Evolutionary conservation across 2,888 invertebrate species (phyloP).

Genomic region (Drosophila subquinaria): DNA sequence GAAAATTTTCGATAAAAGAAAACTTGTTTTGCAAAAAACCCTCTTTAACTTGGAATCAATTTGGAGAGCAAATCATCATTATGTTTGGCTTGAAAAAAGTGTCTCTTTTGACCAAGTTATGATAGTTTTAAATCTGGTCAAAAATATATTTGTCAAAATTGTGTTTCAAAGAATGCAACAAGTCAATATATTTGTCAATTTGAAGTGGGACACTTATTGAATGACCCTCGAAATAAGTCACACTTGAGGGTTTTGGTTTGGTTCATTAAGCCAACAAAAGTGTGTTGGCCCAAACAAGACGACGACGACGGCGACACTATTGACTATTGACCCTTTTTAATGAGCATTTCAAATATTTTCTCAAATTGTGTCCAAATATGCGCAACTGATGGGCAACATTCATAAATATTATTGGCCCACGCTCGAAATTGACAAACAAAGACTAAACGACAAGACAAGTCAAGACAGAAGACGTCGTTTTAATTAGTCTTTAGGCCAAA

Average conservation of each 20-base stretch:
- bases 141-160: slow-evolving; percentile 2
- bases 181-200: slow-evolving; percentile 8
- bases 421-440: slow-evolving; percentile 33
- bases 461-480: slow-evolving; percentile 24
- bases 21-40: background rate
- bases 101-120: background rate
- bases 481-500: slow-evolving; percentile 43
- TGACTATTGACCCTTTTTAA: slow-evolving; percentile 61
- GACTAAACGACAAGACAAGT: slow-evolving; percentile 26
- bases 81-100: background rate
- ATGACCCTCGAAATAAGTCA: slow-evolving; percentile 27
- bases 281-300: background rate
- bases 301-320: too few relatives aligned
- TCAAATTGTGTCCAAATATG: slow-evolving; percentile 56
- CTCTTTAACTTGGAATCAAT: background rate
- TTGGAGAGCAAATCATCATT: background rate
- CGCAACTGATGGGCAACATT: slow-evolving; percentile 16
- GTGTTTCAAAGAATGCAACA: background rate
- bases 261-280: slow-evolving; percentile 18
- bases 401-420: slow-evolving; percentile 59
- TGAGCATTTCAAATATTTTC: slow-evolving; percentile 55
- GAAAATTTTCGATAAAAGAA: too few relatives aligned
- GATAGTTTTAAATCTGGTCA: background rate
- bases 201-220: slow-evolving; percentile 7
- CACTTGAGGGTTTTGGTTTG: slow-evolving; percentile 6